A percentile compares a stretch with the other conserved stretches of the same genome.
phyloP scores from a whole-genome alignment of 1,140 invertebrate species.

The Zaprionus africanus region DNA sequence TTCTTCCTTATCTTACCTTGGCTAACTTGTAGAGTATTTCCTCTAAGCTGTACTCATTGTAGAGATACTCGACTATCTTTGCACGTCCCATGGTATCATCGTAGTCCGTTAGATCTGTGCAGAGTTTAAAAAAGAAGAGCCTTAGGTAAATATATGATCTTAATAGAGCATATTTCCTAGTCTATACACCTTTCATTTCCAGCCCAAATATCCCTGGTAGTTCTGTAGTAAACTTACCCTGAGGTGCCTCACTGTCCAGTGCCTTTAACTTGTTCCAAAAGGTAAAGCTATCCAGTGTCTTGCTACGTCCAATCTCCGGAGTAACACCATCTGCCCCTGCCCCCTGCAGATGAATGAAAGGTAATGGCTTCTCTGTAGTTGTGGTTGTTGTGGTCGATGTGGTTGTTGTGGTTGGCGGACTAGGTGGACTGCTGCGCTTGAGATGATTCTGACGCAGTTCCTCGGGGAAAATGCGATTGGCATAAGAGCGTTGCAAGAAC shows the following conservation, averaged over 20 bases:
- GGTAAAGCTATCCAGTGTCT: constrained; percentile 65
- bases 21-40: constrained; percentile 91
- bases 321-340: constrained; percentile 24
- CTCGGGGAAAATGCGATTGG: constrained; percentile 80
- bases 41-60: constrained; percentile 90
- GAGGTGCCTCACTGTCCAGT: constrained; percentile 61
- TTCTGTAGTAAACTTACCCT: constrained; percentile 33
- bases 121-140: neutral
- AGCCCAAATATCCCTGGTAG: neutral
- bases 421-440: constrained; percentile 64
- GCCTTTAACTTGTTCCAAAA: constrained; percentile 77
- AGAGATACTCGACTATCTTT: constrained; percentile 88
- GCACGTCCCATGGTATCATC: constrained; percentile 85
- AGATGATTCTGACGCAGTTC: constrained; percentile 74
- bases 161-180: neutral
- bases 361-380: constrained; percentile 74
- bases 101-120: constrained; percentile 81
- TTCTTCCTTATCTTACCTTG: constrained; percentile 85
- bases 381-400: constrained; percentile 60
- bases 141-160: neutral
- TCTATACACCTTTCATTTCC: neutral
- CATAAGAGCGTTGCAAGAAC: constrained; percentile 87
- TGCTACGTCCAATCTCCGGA: constrained; percentile 35
- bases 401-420: constrained; percentile 46
- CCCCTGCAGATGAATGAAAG: constrained; percentile 51